Percentiles rank a stretch among this genome's conserved stretches.
Conservation (phyloP, 2,797 vertebrate species). For the Ptychadena robeensis region DNA sequence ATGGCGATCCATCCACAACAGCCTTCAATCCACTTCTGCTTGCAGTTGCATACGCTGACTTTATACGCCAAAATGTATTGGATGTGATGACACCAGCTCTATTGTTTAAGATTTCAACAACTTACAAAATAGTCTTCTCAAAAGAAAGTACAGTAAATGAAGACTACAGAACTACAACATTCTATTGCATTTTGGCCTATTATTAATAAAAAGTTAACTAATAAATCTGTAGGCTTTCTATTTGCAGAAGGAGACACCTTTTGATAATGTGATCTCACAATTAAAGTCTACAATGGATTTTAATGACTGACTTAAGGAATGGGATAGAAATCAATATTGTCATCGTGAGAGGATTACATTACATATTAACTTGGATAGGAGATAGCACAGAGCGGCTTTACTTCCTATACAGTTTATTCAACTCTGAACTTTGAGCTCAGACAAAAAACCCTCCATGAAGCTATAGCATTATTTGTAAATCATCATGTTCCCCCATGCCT, state of each 20-base stretch:
- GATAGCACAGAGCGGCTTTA: constrained; percentile 3
- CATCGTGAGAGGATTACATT: constrained; percentile 20
- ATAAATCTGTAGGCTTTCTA: background rate
- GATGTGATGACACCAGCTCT: too few species aligned
- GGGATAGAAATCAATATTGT: constrained; percentile 38
- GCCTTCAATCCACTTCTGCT: too few species aligned
- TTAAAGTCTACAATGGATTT: constrained; percentile 16
- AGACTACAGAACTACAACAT: background rate
- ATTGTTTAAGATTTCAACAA: background rate
- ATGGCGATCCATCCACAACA: too few species aligned
- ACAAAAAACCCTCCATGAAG: too few species aligned
- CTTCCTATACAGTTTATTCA: background rate
- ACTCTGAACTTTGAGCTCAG: too few species aligned
- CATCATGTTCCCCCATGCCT: background rate
- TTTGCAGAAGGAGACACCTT: constrained; percentile 2
- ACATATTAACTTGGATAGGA: constrained; percentile 37
- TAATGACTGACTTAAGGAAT: constrained; percentile 36
- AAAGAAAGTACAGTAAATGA: background rate
- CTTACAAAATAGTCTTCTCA: background rate
- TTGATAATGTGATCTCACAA: constrained; percentile 7
- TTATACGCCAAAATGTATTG: too few species aligned
- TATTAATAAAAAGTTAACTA: background rate
- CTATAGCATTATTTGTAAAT: background rate
- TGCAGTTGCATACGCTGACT: too few species aligned
- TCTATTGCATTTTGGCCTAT: background rate